Percentiles rank a stretch among this genome's conserved stretches.
These are phyloP conservation scores for Silurus aristotelis DNA, from an alignment of 2,797 vertebrate genomes.

Conservation along the genomic window DNA sequence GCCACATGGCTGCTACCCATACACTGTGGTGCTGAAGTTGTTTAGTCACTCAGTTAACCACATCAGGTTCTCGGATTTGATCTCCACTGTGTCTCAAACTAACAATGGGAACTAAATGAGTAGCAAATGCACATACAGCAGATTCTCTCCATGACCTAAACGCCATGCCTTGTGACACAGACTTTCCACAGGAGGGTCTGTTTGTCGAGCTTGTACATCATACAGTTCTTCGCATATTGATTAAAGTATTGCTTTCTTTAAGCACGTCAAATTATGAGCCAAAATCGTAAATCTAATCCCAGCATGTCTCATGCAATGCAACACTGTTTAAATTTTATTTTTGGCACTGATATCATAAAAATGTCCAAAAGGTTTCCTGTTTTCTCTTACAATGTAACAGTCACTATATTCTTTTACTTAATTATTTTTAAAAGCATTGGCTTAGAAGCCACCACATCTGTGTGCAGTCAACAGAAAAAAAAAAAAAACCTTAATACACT, in stretches of 20 bases:
- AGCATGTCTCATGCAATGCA: not conserved
- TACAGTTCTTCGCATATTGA: constrained; percentile 31
- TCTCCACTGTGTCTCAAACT: not conserved
- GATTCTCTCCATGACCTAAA: constrained; percentile 22
- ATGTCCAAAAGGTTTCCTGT: constrained; percentile 49
- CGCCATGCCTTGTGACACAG: constrained; percentile 22
- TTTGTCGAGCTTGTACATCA: constrained; percentile 13
- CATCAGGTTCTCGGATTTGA: not conserved
- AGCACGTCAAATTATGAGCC: constrained; percentile 32
- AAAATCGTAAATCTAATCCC: constrained; percentile 15
- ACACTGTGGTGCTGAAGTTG: not conserved
- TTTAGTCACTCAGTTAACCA: not conserved
- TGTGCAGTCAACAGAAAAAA: constrained; percentile 55
- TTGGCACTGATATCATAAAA: constrained; percentile 26
- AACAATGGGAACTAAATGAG: constrained; percentile 12
- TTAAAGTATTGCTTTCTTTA: constrained; percentile 20
- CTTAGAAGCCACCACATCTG: constrained; percentile 64
- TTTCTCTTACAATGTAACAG: constrained; percentile 50
- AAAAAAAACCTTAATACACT: not conserved
- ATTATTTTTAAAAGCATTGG: constrained; percentile 47
- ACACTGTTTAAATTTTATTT: constrained; percentile 48
- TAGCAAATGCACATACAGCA: constrained; percentile 19
- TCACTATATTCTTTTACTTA: constrained; percentile 58
- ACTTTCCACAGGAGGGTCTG: constrained; percentile 29
- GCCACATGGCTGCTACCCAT: not conserved